Percentiles rank a stretch among this genome's conserved stretches.
phyloP scores from a whole-genome alignment of 2,888 invertebrate genomes.

The Xestoiulus laeticollis region DNA sequence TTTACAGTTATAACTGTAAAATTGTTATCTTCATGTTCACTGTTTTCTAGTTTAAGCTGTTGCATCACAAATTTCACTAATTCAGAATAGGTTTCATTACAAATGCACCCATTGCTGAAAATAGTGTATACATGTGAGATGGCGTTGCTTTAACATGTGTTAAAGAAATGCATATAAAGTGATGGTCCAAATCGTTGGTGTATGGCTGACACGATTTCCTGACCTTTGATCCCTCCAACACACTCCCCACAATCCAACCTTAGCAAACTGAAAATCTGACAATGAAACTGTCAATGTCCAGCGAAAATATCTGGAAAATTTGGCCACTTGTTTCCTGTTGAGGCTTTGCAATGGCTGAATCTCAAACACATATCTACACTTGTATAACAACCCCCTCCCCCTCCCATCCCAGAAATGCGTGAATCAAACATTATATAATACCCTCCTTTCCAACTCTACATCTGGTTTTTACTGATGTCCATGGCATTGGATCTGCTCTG shows the following conservation, averaged over 20 bases:
- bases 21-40: too few relatives aligned
- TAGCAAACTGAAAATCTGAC: neutral
- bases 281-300: neutral
- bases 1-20: too few relatives aligned
- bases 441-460: neutral
- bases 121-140: neutral
- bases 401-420: neutral
- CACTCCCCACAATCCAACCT: neutral
- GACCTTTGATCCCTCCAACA: neutral
- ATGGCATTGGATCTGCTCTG: neutral
- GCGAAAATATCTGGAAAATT: neutral
- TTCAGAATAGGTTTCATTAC: too few relatives aligned
- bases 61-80: too few relatives aligned
- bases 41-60: too few relatives aligned
- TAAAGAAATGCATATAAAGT: neutral
- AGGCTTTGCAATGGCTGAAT: neutral
- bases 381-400: neutral
- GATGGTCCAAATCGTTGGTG: neutral
- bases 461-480: neutral
- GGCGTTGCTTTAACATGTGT: neutral
- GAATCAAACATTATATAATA: neutral
- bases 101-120: too few relatives aligned
- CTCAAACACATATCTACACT: neutral
- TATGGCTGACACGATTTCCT: neutral
- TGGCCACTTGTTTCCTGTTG: neutral